A percentile compares a stretch with the other conserved stretches of the same genome.
Conservation (phyloP, 2,888 invertebrate genomes). For the Pterostichus madidus region DNA sequence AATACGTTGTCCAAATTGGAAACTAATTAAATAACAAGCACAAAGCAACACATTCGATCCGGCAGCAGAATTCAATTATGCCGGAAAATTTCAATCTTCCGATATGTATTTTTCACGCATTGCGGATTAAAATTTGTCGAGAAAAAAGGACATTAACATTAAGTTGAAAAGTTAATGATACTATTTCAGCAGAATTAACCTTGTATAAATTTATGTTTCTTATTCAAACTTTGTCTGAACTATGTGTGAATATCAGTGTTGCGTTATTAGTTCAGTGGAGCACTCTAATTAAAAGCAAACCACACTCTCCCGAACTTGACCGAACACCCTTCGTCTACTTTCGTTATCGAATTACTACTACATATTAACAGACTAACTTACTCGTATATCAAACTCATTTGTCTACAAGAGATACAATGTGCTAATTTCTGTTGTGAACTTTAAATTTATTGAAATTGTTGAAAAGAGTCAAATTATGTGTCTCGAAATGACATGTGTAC, state of each 20-base stretch:
- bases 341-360: slow-evolving; percentile 28
- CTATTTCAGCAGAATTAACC: slow-evolving; percentile 23
- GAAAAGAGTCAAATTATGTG: too few species aligned
- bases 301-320: slow-evolving; percentile 35
- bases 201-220: slow-evolving; percentile 44
- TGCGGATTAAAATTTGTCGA: slow-evolving; percentile 6
- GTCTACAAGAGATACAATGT: background rate
- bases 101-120: slow-evolving; percentile 30
- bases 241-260: slow-evolving; percentile 47
- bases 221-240: slow-evolving; percentile 35
- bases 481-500: too few species aligned
- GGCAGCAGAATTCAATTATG: slow-evolving; percentile 21
- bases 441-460: too few species aligned
- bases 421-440: too few species aligned
- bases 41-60: slow-evolving; percentile 48
- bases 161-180: slow-evolving; percentile 9
- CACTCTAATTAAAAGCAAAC: slow-evolving; percentile 54
- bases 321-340: slow-evolving; percentile 26
- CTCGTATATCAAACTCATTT: background rate
- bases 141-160: background rate
- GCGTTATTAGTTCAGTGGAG: slow-evolving; percentile 48
- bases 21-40: slow-evolving; percentile 58
- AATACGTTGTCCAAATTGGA: slow-evolving; percentile 55
- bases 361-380: slow-evolving; percentile 19
- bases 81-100: slow-evolving; percentile 27